Evolutionary conservation across 1,140 invertebrate genomes (phyloP), one percentile per base, ranked within the genome.

Genomic region (Diorhabda elongata): DNA sequence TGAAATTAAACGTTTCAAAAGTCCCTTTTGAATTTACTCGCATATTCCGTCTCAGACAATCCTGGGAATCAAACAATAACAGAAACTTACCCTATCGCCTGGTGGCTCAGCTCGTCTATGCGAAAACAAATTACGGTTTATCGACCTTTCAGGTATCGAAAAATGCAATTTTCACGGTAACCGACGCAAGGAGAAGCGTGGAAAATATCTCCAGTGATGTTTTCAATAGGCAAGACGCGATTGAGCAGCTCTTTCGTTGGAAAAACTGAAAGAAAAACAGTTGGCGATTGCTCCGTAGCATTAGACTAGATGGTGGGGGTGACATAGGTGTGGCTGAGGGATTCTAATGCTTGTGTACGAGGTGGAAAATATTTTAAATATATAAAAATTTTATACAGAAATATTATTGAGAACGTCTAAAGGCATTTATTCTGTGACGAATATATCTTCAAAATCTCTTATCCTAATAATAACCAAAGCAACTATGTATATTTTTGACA

Each of bases 201-300:
- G 43, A 62, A 62, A 62, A 44, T 44, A 44, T 43, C 7, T 42
- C 61, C 5, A n/a, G 42, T 44, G 42, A 5, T 3, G 61, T 62
- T 9, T 44, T 11, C 41, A 7, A 11, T n/a, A 42, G n/a, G 6
- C n/a, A 11, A 42, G 41, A 59, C 58, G 58, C 58, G 58, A 59
- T 44, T 62, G 11, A 44, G 44, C 61, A 43, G 1, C 3, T 41
- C n/a, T n/a, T 43, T 3, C 6, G 61, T 52, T n/a, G 41, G 61
- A 44, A 62, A 62, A 62, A 62, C 61, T 44, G 61, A 44, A 42
- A 43, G 61, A 44, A 62, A 62, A 62, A 62, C 61, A 44, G 61
- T 62, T 62, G 42, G 6, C 61, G 44, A 43, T 44, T 42, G 42
- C 43, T 42, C 42, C 61, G 42, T 62, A 42, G 42, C 42, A 44